Base-by-base conservation (phyloP, 2,113 vertebrate genomes). In the Pachyramphus minor region DNA sequence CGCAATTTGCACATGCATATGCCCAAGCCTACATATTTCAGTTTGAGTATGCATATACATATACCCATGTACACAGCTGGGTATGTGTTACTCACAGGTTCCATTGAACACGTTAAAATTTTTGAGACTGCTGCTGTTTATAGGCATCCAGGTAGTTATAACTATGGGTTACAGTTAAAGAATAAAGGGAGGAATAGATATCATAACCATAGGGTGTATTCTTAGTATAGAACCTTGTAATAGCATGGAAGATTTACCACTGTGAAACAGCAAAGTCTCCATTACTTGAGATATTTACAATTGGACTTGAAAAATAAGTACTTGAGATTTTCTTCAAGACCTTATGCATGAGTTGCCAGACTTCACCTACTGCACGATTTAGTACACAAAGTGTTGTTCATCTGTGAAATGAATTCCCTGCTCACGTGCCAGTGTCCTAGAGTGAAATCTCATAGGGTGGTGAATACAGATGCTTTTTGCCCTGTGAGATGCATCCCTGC, bases 321-420 rank as follows among this genome's bases (percentile, higher is more conserved):
- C 50, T 80, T 47, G 35, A 28, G 78, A 41, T 77, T 20, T 11
- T 49, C 28, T 78, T 23, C 39, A 71, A 67, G 79, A 68, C 11
- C 11, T 90, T 41, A 47, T 11, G 30, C n/a, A 35, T 44, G 59
- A 33, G 17, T 84, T 92, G 69, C 56, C 64, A 84, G 55, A 52
- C 28, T 77, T 71, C 19, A 92, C 79, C 76, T 95, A 47, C 76
- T 88, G 39, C 16, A 1, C 39, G 66, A 67, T 88, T 90, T 87
- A 92, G 81, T 39, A 49, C 3, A 9, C 52, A 21, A 44, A 73
- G 22, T 47, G 39, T 5, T 39, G 62, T 22, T 93, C 47, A 56
- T 67, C 87, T 90, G 35, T 77, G 63, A 91, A 91, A 84, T 81
- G 13, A 95, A 89, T 56, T 80, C 39, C 30, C 68, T 21, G 19